Percentiles rank a stretch among this genome's conserved stretches.
These are phyloP conservation scores for Gracilinanus agilis DNA, from an alignment of 2,113 vertebrate species.

Conservation along the genomic window DNA sequence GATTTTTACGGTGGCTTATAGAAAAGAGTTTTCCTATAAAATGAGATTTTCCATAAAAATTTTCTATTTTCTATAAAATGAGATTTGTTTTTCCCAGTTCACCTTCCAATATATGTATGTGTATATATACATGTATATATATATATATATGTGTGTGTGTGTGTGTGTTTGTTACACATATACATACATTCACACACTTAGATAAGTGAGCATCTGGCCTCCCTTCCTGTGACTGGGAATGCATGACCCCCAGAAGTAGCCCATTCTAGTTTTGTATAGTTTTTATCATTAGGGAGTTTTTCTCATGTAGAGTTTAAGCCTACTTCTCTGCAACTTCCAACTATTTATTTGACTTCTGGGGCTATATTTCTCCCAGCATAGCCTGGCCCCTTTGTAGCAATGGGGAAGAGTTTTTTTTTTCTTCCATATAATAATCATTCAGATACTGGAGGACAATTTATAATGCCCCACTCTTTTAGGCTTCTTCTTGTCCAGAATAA, in stretches of 20 bases:
- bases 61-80: background rate
- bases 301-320: background rate
- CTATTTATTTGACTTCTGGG: background rate
- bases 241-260: background rate
- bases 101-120: background rate
- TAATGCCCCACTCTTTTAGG: background rate
- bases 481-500: too few species aligned
- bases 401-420: background rate
- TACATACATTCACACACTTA: background rate
- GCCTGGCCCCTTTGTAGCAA: background rate
- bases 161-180: background rate
- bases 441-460: background rate
- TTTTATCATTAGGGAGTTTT: background rate
- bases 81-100: background rate
- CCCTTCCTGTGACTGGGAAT: background rate
- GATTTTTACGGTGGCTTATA: background rate
- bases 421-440: background rate
- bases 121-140: background rate
- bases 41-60: too few species aligned
- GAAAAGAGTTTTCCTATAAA: background rate
- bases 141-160: background rate
- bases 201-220: background rate
- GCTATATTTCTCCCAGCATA: background rate
- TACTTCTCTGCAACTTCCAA: background rate
- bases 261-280: background rate